Evolutionary conservation across 2,888 invertebrate genomes (phyloP), one percentile per base, ranked within the genome.

Genomic region (Pristionchus arcanus): DNA sequence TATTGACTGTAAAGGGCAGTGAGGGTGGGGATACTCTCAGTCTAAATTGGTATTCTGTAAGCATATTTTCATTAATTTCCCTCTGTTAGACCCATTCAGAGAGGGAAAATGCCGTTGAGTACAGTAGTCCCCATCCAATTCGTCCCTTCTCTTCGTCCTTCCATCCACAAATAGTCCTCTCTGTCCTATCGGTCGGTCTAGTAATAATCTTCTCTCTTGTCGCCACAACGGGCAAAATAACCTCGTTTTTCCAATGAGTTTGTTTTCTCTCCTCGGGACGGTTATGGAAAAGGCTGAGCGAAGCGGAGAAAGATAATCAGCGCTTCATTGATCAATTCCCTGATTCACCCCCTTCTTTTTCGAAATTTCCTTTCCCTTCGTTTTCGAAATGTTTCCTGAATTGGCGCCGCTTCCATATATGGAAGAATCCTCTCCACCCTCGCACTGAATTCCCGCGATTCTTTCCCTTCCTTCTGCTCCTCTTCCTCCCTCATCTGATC

Each of bases 1-100:
- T 81, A 81, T 81, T 71, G 71, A 34, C 71, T 34, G 71, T 71
- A 71, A 34, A 71, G 71, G 68, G 68, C 68, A 68, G 25, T 13
- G n/a, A n/a, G 66, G 66, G 66, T 11, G n/a, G n/a, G 66, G 66
- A 5, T 42, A 42, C 42, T 42, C 42, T 42, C n/a, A n/a, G n/a
- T n/a, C n/a, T n/a, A 49, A 49, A 49, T 9, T 7, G 42, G 42
- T 9, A 0, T 49, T 49, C 9, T 9, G 13, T 11, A 13, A 49
- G 13, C 42, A 49, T 49, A 49, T 9, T 49, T 13, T 49, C 42
- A 9, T 49, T 49, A 5, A 42, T 5, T 42, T 42, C 3, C 13
- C 42, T 49, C 13, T 49, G 42, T 49, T 49, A 9, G n/a, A 9
- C 42, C 42, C 42, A 49, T 49, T 49, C 42, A 0, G 42, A 13